Percentiles rank a stretch among this genome's conserved stretches.
phyloP scores from a whole-genome alignment of 2,797 vertebrate species.

The Menidia menidia region DNA sequence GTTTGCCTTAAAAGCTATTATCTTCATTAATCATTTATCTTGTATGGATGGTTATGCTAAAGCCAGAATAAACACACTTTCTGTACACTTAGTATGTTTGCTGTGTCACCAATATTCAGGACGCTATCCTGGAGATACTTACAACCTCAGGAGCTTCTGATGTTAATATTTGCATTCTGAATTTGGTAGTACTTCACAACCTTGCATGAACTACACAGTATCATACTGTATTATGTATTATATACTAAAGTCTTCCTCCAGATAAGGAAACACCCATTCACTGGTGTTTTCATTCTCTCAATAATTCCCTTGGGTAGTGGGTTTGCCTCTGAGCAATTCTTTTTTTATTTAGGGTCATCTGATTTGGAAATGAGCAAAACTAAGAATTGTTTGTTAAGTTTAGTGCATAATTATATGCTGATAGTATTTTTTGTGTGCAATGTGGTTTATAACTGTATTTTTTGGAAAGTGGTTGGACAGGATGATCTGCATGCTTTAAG shows the following conservation, averaged over 20 bases:
- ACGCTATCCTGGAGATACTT: conserved; percentile 35
- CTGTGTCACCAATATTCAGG: conserved; percentile 30
- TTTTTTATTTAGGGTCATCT: conserved; percentile 18
- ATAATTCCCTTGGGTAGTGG: not conserved
- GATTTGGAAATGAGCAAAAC: conserved; percentile 17
- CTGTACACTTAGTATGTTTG: conserved; percentile 34
- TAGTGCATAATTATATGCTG: conserved; percentile 4
- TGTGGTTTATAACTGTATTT: conserved; percentile 29
- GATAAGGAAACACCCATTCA: conserved; percentile 43
- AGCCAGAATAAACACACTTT: conserved; percentile 53
- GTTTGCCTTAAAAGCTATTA: conserved; percentile 21
- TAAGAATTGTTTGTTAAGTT: conserved; percentile 6
- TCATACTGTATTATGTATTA: too few species aligned
- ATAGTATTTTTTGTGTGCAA: conserved; percentile 2
- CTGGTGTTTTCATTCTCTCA: conserved; percentile 35
- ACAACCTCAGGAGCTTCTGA: conserved; percentile 25
- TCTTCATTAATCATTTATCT: conserved; percentile 63
- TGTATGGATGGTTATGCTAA: conserved; percentile 40
- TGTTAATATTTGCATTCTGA: conserved; percentile 60
- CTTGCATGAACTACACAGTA: conserved; percentile 49
- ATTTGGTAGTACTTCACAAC: conserved; percentile 39
- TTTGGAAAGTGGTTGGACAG: conserved; percentile 76
- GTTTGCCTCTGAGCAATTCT: conserved; percentile 5
- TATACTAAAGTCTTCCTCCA: not conserved
- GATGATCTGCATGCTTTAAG: conserved; percentile 71